Evolutionary conservation across 2,113 vertebrate genomes (phyloP), one percentile per base, ranked within the genome.

Genomic region (Gambusia holbrooki): DNA sequence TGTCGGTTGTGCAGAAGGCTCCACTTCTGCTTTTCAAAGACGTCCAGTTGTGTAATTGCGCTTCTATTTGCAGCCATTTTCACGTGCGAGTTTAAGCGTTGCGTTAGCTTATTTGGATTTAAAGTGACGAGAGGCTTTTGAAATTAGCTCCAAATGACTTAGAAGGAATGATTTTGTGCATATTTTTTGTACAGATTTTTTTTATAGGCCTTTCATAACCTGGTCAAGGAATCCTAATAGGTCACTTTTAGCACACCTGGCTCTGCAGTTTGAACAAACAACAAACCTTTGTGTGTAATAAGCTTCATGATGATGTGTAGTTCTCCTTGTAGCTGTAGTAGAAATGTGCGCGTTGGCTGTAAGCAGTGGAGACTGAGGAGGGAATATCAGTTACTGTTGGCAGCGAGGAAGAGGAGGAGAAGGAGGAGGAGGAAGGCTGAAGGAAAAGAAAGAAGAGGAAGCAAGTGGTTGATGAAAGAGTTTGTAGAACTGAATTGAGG

Each of bases 401-500:
- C 54, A n/a, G 70, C 0, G 29, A 29, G 29, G 29, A 33, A 5
- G 4, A 32, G 30, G 30, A 32, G 4, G 32, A 33, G 68, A 42
- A 66, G 45, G 61, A 45, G 66, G 73, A 48, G 68, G 70, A 65
- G 73, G 71, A 69, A 28, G 45, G 33, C 69, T 72, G 80, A 25
- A 45, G 29, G 64, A 51, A 78, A 80, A 84, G 84, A 84, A 83
- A 82, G 66, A 75, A 51, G 82, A 82, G 82, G 76, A 90, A 88
- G 81, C 74, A 74, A 85, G 69, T 73, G 72, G 73, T 78, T 79
- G 72, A 88, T 90, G 84, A 91, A 89, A 85, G 81, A 81, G 76
- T 89, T 77, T 82, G 76, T 78, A 82, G 74, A 65, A 87, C 74
- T 80, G 73, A 87, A 79, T 66, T 86, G 65, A 77, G 58, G 69